Evolutionary conservation across 2,888 invertebrate genomes (phyloP).

Genomic region (Cephus nigrinus): DNA sequence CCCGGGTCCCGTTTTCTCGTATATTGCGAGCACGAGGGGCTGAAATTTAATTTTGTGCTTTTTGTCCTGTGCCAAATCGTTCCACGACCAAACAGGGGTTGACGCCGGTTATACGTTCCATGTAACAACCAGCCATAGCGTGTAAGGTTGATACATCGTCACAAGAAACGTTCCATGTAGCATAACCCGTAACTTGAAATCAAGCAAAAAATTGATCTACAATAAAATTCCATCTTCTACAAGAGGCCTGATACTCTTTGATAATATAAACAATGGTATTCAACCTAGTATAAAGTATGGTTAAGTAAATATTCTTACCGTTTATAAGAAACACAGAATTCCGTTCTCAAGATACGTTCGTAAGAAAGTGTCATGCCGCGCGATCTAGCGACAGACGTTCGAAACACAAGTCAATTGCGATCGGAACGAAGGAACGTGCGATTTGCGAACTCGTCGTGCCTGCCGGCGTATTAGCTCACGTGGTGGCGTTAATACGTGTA

Average conservation of each 20-base stretch:
- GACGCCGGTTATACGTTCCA: constrained; percentile 15
- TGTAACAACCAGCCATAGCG: background rate
- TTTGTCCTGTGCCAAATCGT: constrained; percentile 62
- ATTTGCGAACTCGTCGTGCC: background rate
- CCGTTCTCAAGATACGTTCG: background rate
- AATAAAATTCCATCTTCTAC: background rate
- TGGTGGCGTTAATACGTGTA: constrained; percentile 27
- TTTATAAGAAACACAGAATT: background rate
- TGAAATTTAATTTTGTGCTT: constrained; percentile 66
- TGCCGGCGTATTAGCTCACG: constrained; percentile 24
- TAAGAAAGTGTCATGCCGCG: background rate
- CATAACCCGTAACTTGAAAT: background rate
- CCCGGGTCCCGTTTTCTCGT: constrained; percentile 30
- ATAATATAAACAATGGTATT: background rate
- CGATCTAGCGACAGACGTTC: background rate
- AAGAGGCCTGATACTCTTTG: background rate
- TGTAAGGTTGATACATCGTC: background rate
- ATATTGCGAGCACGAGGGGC: constrained; percentile 56
- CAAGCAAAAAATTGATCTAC: background rate
- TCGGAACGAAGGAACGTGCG: background rate
- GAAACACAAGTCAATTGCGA: background rate
- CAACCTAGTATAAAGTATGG: background rate
- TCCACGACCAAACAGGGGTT: constrained; percentile 30
- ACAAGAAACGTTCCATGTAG: background rate
- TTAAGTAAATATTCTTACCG: background rate